Conservation (phyloP, 2,888 invertebrate genomes). For the Gerris lacustris region DNA sequence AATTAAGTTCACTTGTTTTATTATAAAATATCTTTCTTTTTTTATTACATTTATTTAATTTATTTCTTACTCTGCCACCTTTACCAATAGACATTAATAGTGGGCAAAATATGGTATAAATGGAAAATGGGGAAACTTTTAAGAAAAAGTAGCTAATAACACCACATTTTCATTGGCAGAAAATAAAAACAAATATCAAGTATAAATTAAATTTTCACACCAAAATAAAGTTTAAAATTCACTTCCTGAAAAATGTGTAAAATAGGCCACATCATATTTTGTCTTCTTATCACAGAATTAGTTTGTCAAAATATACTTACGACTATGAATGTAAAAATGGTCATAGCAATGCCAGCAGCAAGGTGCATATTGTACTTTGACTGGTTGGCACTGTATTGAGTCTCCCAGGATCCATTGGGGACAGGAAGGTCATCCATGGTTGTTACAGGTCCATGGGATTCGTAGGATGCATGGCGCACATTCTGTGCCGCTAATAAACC, state of each 20-base stretch:
- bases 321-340: constrained; percentile 23
- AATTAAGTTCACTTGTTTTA: too few relatives aligned
- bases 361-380: constrained; percentile 56
- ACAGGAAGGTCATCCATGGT: constrained; percentile 66
- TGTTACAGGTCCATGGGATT: constrained; percentile 28
- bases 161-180: too few relatives aligned
- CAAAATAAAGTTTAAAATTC: not conserved
- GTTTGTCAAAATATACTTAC: constrained; percentile 17
- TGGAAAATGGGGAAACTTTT: too few relatives aligned
- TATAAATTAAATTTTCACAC: not conserved
- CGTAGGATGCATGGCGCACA: not conserved
- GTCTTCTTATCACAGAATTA: not conserved
- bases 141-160: too few relatives aligned
- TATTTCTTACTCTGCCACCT: too few relatives aligned
- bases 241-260: not conserved
- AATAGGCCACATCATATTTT: not conserved
- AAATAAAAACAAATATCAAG: too few relatives aligned
- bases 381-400: constrained; percentile 51
- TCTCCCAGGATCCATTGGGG: constrained; percentile 66
- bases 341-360: constrained; percentile 39
- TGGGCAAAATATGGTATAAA: too few relatives aligned
- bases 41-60: too few relatives aligned
- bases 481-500: not conserved
- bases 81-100: too few relatives aligned
- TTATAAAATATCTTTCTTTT: too few relatives aligned